These are phyloP conservation scores for Lithobates pipiens DNA, from an alignment of 2,797 vertebrate species.

Conservation along the genomic window DNA sequence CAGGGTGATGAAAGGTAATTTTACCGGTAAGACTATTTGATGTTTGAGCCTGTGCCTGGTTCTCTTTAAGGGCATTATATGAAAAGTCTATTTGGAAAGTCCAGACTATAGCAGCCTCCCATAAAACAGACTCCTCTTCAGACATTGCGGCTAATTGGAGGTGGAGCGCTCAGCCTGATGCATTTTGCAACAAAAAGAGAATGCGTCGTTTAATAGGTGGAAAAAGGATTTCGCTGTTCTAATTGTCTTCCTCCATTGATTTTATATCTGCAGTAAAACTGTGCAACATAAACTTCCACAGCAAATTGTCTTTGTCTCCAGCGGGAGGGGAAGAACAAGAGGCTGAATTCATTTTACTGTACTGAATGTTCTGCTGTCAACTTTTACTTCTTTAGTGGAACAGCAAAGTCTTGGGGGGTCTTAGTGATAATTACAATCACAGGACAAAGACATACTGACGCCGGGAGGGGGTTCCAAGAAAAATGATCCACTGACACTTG, in stretches of 20 bases:
- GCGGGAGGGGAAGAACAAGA: not conserved
- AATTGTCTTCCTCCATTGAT: conserved; percentile 31
- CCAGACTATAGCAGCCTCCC: not conserved
- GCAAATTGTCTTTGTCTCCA: not conserved
- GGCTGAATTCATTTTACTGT: not conserved
- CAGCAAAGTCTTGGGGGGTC: too few relatives aligned
- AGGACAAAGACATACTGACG: too few relatives aligned
- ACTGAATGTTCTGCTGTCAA: not conserved
- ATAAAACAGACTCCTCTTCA: not conserved
- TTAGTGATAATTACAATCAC: too few relatives aligned
- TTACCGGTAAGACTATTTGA: too few relatives aligned
- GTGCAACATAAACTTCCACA: conserved; percentile 26
- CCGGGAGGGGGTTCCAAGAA: too few relatives aligned
- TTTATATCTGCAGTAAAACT: conserved; percentile 36
- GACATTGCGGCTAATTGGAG: conserved; percentile 1
- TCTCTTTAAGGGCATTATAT: too few relatives aligned
- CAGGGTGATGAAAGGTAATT: too few relatives aligned
- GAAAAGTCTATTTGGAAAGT: too few relatives aligned
- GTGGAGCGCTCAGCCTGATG: not conserved
- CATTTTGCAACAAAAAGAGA: not conserved
- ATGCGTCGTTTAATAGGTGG: conserved; percentile 25
- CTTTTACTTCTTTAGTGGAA: not conserved
- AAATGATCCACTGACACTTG: too few relatives aligned
- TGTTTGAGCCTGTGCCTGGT: too few relatives aligned
- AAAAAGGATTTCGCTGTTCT: conserved; percentile 3